Percentiles rank a stretch among this genome's conserved stretches.
phyloP scores from a whole-genome alignment of 1,140 invertebrate genomes.

The Gryllus bimaculatus region DNA sequence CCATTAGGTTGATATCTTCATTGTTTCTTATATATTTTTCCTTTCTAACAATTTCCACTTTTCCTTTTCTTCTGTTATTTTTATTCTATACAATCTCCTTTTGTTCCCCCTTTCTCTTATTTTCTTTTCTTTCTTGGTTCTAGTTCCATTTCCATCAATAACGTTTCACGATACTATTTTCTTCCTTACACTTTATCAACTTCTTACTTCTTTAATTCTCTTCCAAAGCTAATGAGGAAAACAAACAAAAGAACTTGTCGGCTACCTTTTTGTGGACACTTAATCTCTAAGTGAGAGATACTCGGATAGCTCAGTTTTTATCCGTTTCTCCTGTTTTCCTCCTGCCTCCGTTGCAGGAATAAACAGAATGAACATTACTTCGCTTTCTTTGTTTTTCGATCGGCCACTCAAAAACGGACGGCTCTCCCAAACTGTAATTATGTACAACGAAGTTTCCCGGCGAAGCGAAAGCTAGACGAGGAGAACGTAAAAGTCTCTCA shows the following conservation, averaged over 20 bases:
- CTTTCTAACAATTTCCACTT: too few species aligned
- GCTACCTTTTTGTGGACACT: background rate
- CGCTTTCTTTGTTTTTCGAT: background rate
- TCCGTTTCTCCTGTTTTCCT: background rate
- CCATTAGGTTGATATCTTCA: too few species aligned
- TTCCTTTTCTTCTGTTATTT: too few species aligned
- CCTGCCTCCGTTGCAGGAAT: background rate
- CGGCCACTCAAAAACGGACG: background rate
- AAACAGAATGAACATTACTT: background rate
- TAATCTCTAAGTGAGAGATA: background rate
- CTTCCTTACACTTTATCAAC: background rate
- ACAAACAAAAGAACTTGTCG: background rate
- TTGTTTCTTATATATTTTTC: too few species aligned
- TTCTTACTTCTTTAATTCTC: background rate
- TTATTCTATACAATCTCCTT: too few species aligned
- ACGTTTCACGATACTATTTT: background rate
- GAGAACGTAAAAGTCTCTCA: background rate
- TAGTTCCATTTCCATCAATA: background rate
- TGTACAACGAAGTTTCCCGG: background rate
- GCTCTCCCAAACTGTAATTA: background rate
- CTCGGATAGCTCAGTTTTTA: background rate
- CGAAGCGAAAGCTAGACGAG: background rate
- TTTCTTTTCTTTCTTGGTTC: too few species aligned
- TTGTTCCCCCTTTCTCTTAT: too few species aligned
- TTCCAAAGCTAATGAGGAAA: background rate